phyloP scores from a whole-genome alignment of 2,888 invertebrate genomes.

The Ptilodon capucinus region DNA sequence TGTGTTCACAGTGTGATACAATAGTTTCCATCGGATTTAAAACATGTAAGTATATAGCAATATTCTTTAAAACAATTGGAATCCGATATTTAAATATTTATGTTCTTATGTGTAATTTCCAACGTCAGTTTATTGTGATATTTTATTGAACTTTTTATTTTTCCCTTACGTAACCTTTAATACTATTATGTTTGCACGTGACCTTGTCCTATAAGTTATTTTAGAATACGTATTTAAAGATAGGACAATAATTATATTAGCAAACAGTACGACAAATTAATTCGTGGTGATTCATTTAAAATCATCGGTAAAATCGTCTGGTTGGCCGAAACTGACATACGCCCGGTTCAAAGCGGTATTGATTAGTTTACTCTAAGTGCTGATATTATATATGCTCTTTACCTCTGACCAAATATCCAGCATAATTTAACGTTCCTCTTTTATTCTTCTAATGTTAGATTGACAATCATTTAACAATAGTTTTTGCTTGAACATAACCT shows the following conservation, averaged over 20 bases:
- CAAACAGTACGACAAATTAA: not conserved
- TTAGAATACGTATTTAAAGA: not conserved
- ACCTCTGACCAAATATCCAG: too few relatives aligned
- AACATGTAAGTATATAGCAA: constrained; percentile 67
- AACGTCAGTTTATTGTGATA: not conserved
- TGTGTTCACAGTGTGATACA: constrained; percentile 66
- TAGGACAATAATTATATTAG: not conserved
- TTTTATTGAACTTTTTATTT: constrained; percentile 18
- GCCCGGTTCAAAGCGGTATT: constrained; percentile 20
- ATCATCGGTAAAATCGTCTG: constrained; percentile 2
- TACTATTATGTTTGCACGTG: constrained; percentile 76
- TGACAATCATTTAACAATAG: not conserved
- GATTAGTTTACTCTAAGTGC: too few relatives aligned
- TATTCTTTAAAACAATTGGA: constrained; percentile 1
- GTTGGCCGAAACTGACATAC: constrained; percentile 10
- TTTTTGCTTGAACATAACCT: constrained; percentile 15
- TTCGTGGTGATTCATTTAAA: not conserved
- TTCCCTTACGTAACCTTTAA: constrained; percentile 75
- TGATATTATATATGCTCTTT: too few relatives aligned
- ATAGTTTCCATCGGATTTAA: constrained; percentile 68
- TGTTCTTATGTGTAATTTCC: constrained; percentile 4
- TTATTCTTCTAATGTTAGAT: not conserved
- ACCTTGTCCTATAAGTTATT: constrained; percentile 66
- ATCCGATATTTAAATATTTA: not conserved
- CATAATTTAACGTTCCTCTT: too few relatives aligned